These are phyloP conservation scores for Eulithis prunata DNA, from an alignment of 2,888 invertebrate species.

Conservation along the genomic window DNA sequence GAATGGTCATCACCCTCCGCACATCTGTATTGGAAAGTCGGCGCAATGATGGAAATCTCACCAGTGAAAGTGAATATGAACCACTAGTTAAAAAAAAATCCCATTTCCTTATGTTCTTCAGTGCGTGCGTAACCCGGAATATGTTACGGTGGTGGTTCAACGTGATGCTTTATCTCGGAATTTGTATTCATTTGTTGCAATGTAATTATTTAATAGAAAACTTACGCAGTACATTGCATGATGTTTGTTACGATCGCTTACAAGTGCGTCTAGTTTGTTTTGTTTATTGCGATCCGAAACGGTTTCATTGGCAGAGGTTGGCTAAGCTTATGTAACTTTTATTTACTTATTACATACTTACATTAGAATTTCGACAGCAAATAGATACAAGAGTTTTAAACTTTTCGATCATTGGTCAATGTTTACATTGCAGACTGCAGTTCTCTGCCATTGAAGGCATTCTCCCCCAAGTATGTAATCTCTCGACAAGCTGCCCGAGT, in stretches of 20 bases:
- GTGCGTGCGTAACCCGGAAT: conserved; percentile 60
- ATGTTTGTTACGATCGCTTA: conserved; percentile 45
- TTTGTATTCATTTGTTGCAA: conserved; percentile 27
- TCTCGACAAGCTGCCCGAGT: conserved; percentile 42
- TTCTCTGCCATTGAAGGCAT: conserved; percentile 5
- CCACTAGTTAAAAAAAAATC: conserved; percentile 52
- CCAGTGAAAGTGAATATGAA: conserved; percentile 47
- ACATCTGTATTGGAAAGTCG: conserved; percentile 77
- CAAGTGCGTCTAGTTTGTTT: conserved; percentile 36
- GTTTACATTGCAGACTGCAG: not conserved
- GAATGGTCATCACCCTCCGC: conserved; percentile 58
- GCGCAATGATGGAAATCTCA: conserved; percentile 72
- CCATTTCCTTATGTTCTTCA: conserved; percentile 55
- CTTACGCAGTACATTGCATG: conserved; percentile 39
- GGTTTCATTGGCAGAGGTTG: conserved; percentile 48
- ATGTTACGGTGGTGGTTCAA: conserved; percentile 52
- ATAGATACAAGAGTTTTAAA: not conserved
- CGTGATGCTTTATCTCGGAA: conserved; percentile 44
- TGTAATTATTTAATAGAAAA: conserved; percentile 45
- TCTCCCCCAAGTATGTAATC: conserved; percentile 10
- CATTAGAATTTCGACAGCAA: conserved; percentile 22
- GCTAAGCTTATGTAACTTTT: conserved; percentile 42
- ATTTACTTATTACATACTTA: conserved; percentile 32
- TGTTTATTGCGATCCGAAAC: conserved; percentile 54
- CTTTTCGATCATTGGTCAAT: not conserved